phyloP scores from a whole-genome alignment of 2,888 invertebrate species.

The Phaonia tiefii region DNA sequence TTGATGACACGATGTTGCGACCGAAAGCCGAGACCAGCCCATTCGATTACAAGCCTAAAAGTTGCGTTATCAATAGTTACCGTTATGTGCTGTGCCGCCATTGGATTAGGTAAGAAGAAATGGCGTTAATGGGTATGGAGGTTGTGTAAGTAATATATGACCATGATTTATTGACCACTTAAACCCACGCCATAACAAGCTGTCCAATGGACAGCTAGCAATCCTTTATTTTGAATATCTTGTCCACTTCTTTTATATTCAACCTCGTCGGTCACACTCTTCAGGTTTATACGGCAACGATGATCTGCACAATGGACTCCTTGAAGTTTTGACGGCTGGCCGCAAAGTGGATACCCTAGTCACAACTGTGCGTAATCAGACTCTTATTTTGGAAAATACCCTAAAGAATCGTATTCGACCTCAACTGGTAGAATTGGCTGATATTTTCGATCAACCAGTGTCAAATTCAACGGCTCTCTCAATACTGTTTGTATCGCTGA shows the following conservation, averaged over 20 bases:
- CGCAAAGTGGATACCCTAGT: conserved; percentile 91
- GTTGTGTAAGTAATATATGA: too few relatives aligned
- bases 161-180: not conserved
- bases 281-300: conserved; percentile 94
- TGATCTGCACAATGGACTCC: conserved; percentile 94
- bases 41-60: conserved; percentile 93
- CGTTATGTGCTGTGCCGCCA: conserved; percentile 93
- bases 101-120: conserved; percentile 86
- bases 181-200: too few relatives aligned
- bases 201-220: too few relatives aligned
- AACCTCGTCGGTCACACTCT: not conserved
- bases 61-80: conserved; percentile 90
- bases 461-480: conserved; percentile 89
- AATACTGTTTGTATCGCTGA: conserved; percentile 86
- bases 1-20: conserved; percentile 97
- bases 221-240: too few relatives aligned
- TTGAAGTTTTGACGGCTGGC: conserved; percentile 90
- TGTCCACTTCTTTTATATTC: not conserved
- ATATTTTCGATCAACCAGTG: conserved; percentile 89
- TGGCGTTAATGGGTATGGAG: too few relatives aligned
- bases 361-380: conserved; percentile 90
- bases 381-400: conserved; percentile 88
- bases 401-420: conserved; percentile 86
- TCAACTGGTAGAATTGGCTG: conserved; percentile 87
- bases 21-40: conserved; percentile 93